Percentiles rank a stretch among this genome's conserved stretches.
phyloP scores from a whole-genome alignment of 2,888 invertebrate genomes.

The Notocelia uddmanniana region DNA sequence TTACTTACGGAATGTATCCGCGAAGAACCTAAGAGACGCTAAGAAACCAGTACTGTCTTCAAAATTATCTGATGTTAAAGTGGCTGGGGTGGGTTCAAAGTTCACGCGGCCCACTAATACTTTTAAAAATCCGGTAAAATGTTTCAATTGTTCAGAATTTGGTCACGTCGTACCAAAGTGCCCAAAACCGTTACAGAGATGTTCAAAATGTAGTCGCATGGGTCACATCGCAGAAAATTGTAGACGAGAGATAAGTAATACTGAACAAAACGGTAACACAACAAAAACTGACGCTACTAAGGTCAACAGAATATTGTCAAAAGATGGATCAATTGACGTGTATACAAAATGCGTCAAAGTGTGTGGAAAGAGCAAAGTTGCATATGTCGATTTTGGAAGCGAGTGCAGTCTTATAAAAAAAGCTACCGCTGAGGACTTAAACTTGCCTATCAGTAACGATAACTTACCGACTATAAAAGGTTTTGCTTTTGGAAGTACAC shows the following conservation, averaged over 20 bases:
- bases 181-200: neutral
- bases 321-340: neutral
- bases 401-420: slow-evolving; percentile 3
- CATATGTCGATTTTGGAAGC: neutral
- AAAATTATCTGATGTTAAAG: neutral
- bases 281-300: neutral
- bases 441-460: neutral
- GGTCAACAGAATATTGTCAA: neutral
- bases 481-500: neutral
- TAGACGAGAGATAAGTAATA: neutral
- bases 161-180: neutral
- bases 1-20: neutral
- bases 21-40: neutral
- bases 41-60: neutral
- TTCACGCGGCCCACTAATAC: neutral
- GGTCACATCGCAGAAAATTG: neutral
- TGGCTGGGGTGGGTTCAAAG: neutral
- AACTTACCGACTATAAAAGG: slow-evolving; percentile 1
- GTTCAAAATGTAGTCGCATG: neutral
- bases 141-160: neutral
- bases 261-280: neutral
- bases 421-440: neutral
- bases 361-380: neutral
- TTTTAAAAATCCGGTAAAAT: neutral
- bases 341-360: neutral